Evolutionary conservation across 2,797 vertebrate genomes (phyloP).

Genomic region (Ceyx erithaca): DNA sequence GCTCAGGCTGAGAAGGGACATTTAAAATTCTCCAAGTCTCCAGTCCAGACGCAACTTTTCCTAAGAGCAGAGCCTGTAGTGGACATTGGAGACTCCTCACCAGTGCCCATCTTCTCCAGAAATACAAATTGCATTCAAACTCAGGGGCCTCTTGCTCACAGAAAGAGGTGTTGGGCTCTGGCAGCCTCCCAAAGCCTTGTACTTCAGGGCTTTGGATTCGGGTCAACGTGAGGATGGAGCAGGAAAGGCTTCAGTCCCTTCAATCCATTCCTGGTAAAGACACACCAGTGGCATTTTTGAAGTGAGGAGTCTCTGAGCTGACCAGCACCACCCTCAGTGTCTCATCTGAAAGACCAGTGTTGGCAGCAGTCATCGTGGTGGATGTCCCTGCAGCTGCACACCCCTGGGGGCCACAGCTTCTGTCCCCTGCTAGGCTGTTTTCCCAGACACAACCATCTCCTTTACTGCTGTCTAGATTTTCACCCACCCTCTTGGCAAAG

Average conservation of each 20-base stretch:
- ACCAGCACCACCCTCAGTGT: neutral
- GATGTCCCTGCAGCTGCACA: too few species aligned
- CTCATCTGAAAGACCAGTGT: neutral
- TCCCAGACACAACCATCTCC: neutral
- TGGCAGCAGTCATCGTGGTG: fast-evolving
- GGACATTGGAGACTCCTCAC: neutral
- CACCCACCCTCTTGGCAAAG: neutral
- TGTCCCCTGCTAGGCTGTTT: neutral
- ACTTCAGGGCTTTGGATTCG: neutral
- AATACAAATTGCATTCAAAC: neutral
- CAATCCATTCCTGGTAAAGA: neutral
- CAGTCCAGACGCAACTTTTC: neutral
- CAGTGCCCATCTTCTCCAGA: neutral
- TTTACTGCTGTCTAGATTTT: neutral
- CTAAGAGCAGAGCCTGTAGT: neutral
- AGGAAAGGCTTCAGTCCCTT: neutral
- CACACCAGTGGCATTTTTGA: neutral
- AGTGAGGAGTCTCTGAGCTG: neutral
- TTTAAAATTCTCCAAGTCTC: neutral
- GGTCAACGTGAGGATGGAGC: neutral
- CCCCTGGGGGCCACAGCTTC: neutral
- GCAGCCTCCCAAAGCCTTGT: neutral
- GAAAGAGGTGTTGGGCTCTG: neutral
- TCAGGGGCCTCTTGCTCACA: neutral
- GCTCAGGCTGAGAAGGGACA: neutral